Base-by-base conservation (phyloP, 2,113 vertebrate genomes). In the Pipra filicauda region DNA sequence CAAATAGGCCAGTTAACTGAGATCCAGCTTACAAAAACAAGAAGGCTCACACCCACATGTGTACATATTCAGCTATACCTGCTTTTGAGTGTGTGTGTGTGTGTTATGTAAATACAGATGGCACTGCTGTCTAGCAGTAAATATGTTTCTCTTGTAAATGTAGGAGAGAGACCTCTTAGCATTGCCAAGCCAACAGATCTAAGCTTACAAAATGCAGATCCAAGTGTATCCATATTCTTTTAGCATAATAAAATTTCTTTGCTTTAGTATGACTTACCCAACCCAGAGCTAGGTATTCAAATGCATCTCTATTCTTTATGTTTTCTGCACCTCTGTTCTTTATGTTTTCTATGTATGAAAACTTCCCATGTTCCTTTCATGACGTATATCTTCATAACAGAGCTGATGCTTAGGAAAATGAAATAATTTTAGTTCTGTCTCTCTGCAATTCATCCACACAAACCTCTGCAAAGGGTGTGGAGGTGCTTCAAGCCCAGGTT, bases 1-100 rank as follows among this genome's bases (percentile, higher is more conserved):
- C 13, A 85, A 9, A 41, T 67, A 84, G 16, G 62, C 4, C 46
- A 72, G 19, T 6, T 31, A 72, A 44, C 18, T 41, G 24, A 75
- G 23, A 35, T 43, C 30, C 33, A 79, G 39, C 46, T 33, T 59
- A 83, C 21, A 89, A 39, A 90, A 72, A 55, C 8, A 1, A 58
- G 51, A 58, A 58, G 4, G 18, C 31, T 64, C 14, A 62, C 28
- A 21, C 24, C 41, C 16, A 18, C 1, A 31, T 20, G 39, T 5
- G 30, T 12, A 44, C 8, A 13, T 37, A 52, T 44, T 73, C 2
- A 5, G 8, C 9, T 76, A 20, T 3, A 69, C 1, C 2, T 3
- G 8, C 9, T 22, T 13, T 27, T 52, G 26, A 23, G 48, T 28
- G 11, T 52, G 9, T 58, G 15, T 26, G 18, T 6, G 7, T 27